Evolutionary conservation across 1,140 invertebrate species (phyloP), one percentile per base, ranked within the genome.

Genomic region (Leptinotarsa undecemlineata): DNA sequence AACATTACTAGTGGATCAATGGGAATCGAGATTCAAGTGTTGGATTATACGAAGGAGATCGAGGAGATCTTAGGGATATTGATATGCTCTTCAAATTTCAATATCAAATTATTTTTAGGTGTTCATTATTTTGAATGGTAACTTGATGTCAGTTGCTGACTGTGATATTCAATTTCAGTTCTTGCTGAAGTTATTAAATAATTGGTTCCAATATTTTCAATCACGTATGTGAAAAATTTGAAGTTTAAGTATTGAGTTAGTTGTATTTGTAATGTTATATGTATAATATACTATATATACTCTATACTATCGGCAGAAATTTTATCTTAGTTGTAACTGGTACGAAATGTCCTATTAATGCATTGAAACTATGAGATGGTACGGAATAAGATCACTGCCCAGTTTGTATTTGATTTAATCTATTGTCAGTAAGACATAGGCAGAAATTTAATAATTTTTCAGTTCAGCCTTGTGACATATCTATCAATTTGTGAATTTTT

Each of bases 201-300:
- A 57, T 17, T 57, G 17, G 6, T 57, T 19, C n/a, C 17, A 57
- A 2, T 15, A n/a, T 14, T 57, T 57, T 57, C 33, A 11, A 42
- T n/a, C 51, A 19, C 51, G 15, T 14, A 62, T 23, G 23, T 23
- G 23, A 26, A 8, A 62, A 20, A 62, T 60, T 72, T 17, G 62
- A 72, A 42, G 61, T 72, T 72, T 48, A 62, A 47, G 21, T 19
- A 42, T 48, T 21, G 21, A 57, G 51, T 57, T 57, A 8, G 51
- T 57, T 57, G 42, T 57, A 57, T 57, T 69, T 69, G 68, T 48
- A 69, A 48, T 69, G 68, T n/a, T 48, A 47, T 57, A 69, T 67
- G 17, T 67, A 67, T 33, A 67, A 19, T 67, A 26, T 67, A 26
- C 15, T 67, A 63, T 23, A 63, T 21, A 63, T 63, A 63, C 23